Base-by-base conservation (phyloP, 92 coral and sea anemone genomes). In the Epizoanthus scotinus region DNA sequence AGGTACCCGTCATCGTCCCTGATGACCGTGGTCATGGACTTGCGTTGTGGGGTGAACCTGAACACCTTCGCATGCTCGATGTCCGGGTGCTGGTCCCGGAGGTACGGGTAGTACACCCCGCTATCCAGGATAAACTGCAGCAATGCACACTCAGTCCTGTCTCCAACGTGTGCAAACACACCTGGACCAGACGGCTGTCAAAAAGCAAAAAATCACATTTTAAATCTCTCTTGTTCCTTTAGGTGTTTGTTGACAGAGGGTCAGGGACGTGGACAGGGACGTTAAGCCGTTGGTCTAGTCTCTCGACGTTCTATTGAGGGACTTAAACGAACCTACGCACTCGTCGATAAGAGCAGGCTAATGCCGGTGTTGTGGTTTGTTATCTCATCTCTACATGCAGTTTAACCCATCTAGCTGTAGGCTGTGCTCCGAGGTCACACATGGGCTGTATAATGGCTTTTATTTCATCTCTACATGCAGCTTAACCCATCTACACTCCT, bases 121-220 rank as follows among this genome's bases (percentile, higher is more conserved):
- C 91, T 73, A 71, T 90, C 97, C 49, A 87, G 90, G 17, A 74
- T 75, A 57, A 92, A 90, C 70, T 92, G 94, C 3, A 92, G 85
- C 20, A 92, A 77, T 10, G 94, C 97, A 57, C 97, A 91, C 55
- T 92, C 97, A n/a, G 97, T 92, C 77, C 87, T 79, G 87, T 92
- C 97, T 19, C 97, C 97, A 19, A 70, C 78, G 47, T 85, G 90
- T 2, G 89, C 44, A 6, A 65, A 64, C 60, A 86, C 60, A 42
- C 86, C 85, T 56, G 84, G 83, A 28, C 87, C 85, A 27, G 95
- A 75, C 27, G 81, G 63, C 95, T 91, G 73, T 27, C 0, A 42
- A 15, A 50, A 21, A 12, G 36, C 38, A 53, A 56, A 25, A 9
- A 36, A 18, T 26, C 6, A 60, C 27, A 60, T 60, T 60, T 9